phyloP scores from a whole-genome alignment of 2,797 vertebrate species.

The Chelmon rostratus region DNA sequence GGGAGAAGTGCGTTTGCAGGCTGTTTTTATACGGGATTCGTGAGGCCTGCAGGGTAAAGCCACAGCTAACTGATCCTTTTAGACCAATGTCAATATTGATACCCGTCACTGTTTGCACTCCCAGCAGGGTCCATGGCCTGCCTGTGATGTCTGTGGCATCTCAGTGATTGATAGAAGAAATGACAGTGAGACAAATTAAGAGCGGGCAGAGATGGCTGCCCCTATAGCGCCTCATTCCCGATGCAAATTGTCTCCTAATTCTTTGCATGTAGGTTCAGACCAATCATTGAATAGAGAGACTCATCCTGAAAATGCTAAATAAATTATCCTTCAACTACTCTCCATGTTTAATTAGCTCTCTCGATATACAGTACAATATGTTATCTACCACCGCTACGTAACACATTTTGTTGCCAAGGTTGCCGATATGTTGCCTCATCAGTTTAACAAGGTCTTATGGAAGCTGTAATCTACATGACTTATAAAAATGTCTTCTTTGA shows the following conservation, averaged over 20 bases:
- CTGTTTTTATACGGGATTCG: conserved; percentile 69
- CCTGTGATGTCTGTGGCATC: conserved; percentile 72
- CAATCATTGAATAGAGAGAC: conserved; percentile 14
- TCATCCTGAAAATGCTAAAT: background rate
- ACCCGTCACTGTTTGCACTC: conserved; percentile 79
- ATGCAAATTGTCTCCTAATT: conserved; percentile 63
- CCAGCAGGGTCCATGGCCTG: conserved; percentile 69
- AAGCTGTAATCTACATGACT: conserved; percentile 16
- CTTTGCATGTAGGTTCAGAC: conserved; percentile 30
- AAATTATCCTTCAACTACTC: conserved; percentile 5
- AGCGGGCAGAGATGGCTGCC: conserved; percentile 51
- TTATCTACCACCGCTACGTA: background rate
- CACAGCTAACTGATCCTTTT: conserved; percentile 77
- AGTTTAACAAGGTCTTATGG: conserved; percentile 5
- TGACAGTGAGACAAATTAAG: conserved; percentile 78
- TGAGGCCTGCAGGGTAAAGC: conserved; percentile 66
- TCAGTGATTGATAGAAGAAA: conserved; percentile 75
- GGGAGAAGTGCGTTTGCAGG: conserved; percentile 52
- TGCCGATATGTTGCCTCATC: conserved; percentile 34
- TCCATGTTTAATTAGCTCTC: background rate
- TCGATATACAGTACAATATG: background rate
- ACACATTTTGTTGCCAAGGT: conserved; percentile 9
- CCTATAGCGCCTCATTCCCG: conserved; percentile 55
- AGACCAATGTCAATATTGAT: conserved; percentile 83
- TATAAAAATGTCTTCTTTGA: conserved; percentile 15